Evolutionary conservation across 2,113 vertebrate genomes (phyloP).

Genomic region (Suricata suricatta): DNA sequence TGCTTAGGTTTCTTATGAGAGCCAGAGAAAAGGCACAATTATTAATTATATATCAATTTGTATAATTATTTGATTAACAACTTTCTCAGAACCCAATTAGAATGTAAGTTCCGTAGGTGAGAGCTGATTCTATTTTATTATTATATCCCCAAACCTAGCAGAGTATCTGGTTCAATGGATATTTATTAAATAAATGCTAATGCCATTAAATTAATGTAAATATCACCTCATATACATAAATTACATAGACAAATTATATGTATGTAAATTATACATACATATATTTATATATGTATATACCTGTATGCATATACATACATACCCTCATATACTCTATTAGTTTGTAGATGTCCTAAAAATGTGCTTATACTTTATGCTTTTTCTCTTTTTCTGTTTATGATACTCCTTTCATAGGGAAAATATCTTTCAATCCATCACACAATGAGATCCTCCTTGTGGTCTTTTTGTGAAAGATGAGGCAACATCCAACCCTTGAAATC

Average conservation of each 20-base stretch:
- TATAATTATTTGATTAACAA: not conserved
- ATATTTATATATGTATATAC: not conserved
- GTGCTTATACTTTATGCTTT: not conserved
- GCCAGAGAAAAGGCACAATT: not conserved
- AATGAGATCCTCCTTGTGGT: not conserved
- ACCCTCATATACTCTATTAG: not conserved
- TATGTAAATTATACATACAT: not conserved
- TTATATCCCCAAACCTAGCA: not conserved
- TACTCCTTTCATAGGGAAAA: not conserved
- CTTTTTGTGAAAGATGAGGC: not conserved
- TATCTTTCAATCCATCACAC: not conserved
- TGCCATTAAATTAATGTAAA: not conserved
- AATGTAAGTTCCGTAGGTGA: not conserved
- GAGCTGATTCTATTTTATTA: not conserved
- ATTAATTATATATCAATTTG: not conserved
- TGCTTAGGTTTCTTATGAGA: not conserved
- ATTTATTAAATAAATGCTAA: not conserved
- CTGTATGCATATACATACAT: not conserved
- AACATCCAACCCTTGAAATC: constrained; percentile 13
- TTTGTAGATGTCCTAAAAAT: not conserved
- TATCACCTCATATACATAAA: not conserved
- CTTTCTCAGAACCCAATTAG: not conserved
- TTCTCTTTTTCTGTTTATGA: not conserved
- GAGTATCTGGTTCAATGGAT: not conserved
- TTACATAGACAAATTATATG: not conserved